Evolutionary conservation across 1,140 invertebrate species (phyloP), one percentile per base, ranked within the genome.

Genomic region (Drosophila hydei): DNA sequence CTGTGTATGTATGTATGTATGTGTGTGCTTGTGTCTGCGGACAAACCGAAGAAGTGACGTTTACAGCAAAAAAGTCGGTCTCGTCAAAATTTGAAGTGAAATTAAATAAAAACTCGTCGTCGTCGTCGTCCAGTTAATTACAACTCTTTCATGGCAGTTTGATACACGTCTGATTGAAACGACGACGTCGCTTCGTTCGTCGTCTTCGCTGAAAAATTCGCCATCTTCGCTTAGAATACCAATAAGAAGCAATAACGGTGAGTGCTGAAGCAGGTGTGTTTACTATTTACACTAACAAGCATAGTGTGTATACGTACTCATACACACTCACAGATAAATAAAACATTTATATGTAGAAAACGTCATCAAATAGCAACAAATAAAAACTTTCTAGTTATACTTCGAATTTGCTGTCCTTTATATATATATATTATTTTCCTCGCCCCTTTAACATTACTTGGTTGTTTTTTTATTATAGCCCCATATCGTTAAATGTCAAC

Each of bases 31-130:
- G 45, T 70, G 54, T 69, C 45, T 74, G 47, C 52, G 65, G 42
- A 33, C 18, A 60, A 55, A 25, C 42, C 38, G 48, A 65, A 75
- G 52, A 58, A 75, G 68, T 84, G 79, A 83, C 79, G 79, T 83
- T 84, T 84, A 79, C 79, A 83, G 55, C 60, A 73, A 61, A 71
- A 76, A 68, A 48, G 43, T 59, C 40, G 47, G 78, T 83, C 50
- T 77, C 74, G 56, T 83, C 48, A 45, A 81, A 81, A 83, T 81
- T 78, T 75, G 14, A 48, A 71, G 79, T 83, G 50, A 81, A 74
- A 70, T 62, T 81, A 52, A 54, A 52, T 23, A 63, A 73, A 56
- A 50, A 63, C 16, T 62, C 33, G 19, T 33, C 51, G 43, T 50
- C 43, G 27, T 50, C 43, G 52, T 50, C 33, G 27, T 58, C 23